Percentiles rank a stretch among this genome's conserved stretches.
These are phyloP conservation scores for Parthenolecanium corni DNA, from an alignment of 2,888 invertebrate species.

Conservation along the genomic window DNA sequence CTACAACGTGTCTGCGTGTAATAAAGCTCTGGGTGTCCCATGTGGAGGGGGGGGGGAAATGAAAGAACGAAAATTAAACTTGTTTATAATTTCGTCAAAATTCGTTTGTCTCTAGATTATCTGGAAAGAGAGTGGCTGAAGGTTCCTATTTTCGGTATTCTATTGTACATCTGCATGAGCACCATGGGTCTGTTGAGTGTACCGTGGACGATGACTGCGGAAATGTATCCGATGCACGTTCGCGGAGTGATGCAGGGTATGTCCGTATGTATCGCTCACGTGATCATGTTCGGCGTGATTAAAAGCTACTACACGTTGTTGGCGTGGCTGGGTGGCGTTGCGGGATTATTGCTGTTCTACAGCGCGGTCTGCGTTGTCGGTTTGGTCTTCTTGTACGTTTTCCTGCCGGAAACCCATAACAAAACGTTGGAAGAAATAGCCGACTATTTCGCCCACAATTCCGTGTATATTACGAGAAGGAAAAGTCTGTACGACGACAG, in stretches of 20 bases:
- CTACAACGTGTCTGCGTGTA: no score
- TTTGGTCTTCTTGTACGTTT: slow-evolving; percentile 34
- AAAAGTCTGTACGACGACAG: slow-evolving; percentile 11
- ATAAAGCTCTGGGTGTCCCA: no score
- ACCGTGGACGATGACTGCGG: slow-evolving; percentile 56
- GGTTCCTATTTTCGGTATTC: slow-evolving; percentile 21
- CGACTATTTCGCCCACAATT: slow-evolving; percentile 35
- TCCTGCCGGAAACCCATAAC: slow-evolving; percentile 36
- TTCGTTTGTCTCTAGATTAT: not conserved
- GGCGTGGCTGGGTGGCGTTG: slow-evolving; percentile 38
- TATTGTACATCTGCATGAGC: slow-evolving; percentile 43
- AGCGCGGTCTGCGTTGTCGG: slow-evolving; percentile 41
- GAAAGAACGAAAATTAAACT: not conserved
- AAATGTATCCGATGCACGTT: slow-evolving; percentile 49
- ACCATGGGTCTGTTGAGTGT: slow-evolving; percentile 50
- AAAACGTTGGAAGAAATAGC: slow-evolving; percentile 35
- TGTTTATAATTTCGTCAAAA: not conserved
- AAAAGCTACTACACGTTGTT: slow-evolving; percentile 41
- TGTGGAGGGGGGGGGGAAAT: not conserved
- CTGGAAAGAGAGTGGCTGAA: slow-evolving; percentile 4
- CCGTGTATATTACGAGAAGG: slow-evolving; percentile 18
- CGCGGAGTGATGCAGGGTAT: slow-evolving; percentile 49
- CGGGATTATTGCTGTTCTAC: slow-evolving; percentile 46
- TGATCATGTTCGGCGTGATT: slow-evolving; percentile 48
- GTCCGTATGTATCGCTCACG: slow-evolving; percentile 46